These are phyloP conservation scores for Eumacrocentrus americanus DNA, from an alignment of 2,888 invertebrate species.

Conservation along the genomic window DNA sequence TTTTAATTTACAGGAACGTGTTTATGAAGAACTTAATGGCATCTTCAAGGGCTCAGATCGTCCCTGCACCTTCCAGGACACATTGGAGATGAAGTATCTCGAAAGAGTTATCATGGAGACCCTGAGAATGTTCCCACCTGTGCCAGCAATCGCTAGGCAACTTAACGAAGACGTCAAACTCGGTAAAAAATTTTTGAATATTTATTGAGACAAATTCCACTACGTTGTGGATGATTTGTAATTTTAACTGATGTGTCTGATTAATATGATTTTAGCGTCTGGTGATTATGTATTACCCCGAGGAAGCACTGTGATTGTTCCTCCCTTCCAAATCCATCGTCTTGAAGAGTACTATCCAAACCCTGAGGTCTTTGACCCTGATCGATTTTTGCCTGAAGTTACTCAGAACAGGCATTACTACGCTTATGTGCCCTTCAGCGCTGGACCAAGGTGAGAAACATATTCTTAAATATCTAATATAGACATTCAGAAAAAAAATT, in stretches of 20 bases:
- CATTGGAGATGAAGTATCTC: slow-evolving; percentile 84
- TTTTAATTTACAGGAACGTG: slow-evolving; percentile 64
- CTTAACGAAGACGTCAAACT: slow-evolving; percentile 75
- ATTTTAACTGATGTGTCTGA: too few species aligned
- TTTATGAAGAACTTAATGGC: slow-evolving; percentile 74
- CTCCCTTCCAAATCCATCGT: slow-evolving; percentile 74
- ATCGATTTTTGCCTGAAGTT: slow-evolving; percentile 83
- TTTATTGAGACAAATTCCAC: too few species aligned
- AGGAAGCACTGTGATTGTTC: slow-evolving; percentile 73
- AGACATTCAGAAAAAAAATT: not conserved
- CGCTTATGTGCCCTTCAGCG: slow-evolving; percentile 82
- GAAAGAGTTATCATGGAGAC: slow-evolving; percentile 84
- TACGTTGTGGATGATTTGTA: too few species aligned
- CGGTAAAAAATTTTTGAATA: slow-evolving; percentile 67
- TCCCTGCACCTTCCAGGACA: slow-evolving; percentile 80
- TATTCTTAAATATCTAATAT: not conserved
- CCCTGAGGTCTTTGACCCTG: slow-evolving; percentile 80
- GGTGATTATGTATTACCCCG: slow-evolving; percentile 72
- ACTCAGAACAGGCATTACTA: slow-evolving; percentile 81
- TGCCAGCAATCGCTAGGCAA: slow-evolving; percentile 77
- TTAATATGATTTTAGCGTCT: slow-evolving; percentile 68
- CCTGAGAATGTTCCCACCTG: slow-evolving; percentile 79
- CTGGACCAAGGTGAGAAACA: slow-evolving; percentile 70
- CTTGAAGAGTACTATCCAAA: slow-evolving; percentile 76
- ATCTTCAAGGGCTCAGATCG: slow-evolving; percentile 80